Conservation (phyloP, 2,113 vertebrate species). For the Mormyrus lacerda region DNA sequence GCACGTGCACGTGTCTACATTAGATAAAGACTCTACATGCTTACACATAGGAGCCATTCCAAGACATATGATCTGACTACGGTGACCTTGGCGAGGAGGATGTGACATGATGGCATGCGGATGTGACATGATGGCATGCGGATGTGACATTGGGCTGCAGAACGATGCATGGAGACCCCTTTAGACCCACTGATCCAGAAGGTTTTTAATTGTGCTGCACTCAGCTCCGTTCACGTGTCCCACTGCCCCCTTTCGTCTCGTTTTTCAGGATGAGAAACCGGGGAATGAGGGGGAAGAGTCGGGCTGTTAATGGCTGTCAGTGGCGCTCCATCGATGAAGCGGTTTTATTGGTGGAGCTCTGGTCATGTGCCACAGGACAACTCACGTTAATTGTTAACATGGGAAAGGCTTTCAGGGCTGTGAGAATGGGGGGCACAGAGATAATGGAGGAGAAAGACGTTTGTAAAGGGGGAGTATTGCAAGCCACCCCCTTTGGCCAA, state of each 20-base stretch:
- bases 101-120: neutral
- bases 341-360: conserved; percentile 60
- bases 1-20: neutral
- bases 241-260: neutral
- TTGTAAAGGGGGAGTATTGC: conserved; percentile 63
- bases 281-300: neutral
- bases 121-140: neutral
- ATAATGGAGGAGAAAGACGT: conserved; percentile 61
- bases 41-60: neutral
- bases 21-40: neutral
- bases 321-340: conserved; percentile 58
- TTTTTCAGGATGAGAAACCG: neutral
- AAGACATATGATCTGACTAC: neutral
- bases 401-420: conserved; percentile 57
- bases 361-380: conserved; percentile 37
- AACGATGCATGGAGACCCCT: neutral
- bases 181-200: neutral
- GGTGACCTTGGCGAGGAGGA: neutral
- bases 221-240: neutral
- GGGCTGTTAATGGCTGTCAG: neutral
- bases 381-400: conserved; percentile 68
- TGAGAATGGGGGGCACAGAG: conserved; percentile 54
- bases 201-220: neutral
- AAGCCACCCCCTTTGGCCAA: conserved; percentile 43
- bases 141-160: neutral